Evolutionary conservation across 2,888 invertebrate species (phyloP), one percentile per base, ranked within the genome.

Genomic region (Cremastobaeus sp.): DNA sequence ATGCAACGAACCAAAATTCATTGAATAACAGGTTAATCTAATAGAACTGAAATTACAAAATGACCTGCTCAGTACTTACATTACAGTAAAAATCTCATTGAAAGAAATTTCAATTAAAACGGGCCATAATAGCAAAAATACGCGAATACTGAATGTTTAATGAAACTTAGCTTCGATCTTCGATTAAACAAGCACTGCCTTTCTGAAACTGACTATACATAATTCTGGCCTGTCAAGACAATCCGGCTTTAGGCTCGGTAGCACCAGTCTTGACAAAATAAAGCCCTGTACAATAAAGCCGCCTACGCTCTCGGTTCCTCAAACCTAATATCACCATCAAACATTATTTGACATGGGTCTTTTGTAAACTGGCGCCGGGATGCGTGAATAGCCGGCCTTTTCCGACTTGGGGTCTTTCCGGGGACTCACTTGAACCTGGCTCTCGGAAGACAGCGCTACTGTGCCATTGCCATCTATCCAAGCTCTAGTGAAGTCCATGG

Each of bases 401-500:
- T 89, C 89, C 4, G 89, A 84, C 76, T 89, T 89, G 0, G 89
- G 88, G 79, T 90, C 90, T 77, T 90, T 90, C 54, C 90, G 86
- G 0, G 90, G 90, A 76, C 88, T 89, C 11, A 89, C 85, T 30
- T 82, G 50, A 78, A 88, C 87, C 81, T 88, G 82, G 79, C 78
- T 64, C 12, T 82, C 82, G 50, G 82, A 77, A 1, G 85, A 83
- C 57, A 85, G 54, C 76, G 91, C 91, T 47, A 92, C 85, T 76
- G 91, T 92, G 0, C 93, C 93, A 84, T 92, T 92, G 76, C 92
- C 92, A 88, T 93, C 92, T 21, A 93, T 92, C 93, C 93, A 93
- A 8, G 92, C 92, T 18, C 92, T 91, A 4, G 93, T 92, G 83
- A 93, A 91, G 77, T 93, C 93, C 76, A 93, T 91, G 47, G 91